Percentiles rank a stretch among this genome's conserved stretches.
Conservation (phyloP, 2,888 invertebrate genomes). For the Amphipoea oculea region DNA sequence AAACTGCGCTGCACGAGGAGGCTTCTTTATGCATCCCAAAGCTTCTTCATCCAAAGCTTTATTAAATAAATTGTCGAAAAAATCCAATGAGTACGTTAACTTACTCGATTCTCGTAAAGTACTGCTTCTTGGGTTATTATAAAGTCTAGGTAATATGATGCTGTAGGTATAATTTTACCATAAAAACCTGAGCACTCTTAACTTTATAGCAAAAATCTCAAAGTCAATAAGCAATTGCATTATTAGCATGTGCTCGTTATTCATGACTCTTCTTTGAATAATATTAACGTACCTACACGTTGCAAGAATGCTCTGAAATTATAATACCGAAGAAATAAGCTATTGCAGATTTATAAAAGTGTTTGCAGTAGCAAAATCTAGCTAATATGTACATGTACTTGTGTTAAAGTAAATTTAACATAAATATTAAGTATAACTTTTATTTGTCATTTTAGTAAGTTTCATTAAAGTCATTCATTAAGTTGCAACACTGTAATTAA, state of each 20-base stretch:
- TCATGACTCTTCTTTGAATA: conserved; percentile 24
- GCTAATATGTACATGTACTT: not conserved
- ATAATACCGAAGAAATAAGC: not conserved
- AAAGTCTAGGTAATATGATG: not conserved
- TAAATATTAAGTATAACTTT: too few relatives aligned
- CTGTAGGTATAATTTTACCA: not conserved
- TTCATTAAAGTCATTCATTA: too few relatives aligned
- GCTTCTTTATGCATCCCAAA: too few relatives aligned
- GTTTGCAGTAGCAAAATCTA: not conserved
- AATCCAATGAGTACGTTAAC: not conserved
- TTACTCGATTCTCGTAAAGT: conserved; percentile 1
- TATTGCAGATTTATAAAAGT: conserved; percentile 3
- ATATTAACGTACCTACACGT: conserved; percentile 11
- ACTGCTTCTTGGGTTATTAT: not conserved
- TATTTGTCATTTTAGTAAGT: too few relatives aligned
- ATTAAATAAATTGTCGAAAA: not conserved
- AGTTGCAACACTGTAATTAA: too few relatives aligned
- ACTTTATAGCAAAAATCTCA: conserved; percentile 5
- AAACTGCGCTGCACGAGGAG: too few relatives aligned
- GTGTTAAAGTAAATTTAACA: too few relatives aligned
- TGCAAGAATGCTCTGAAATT: not conserved
- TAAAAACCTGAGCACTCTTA: not conserved
- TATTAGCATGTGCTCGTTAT: conserved; percentile 27
- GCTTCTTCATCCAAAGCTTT: not conserved
- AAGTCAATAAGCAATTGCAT: conserved; percentile 29